Evolutionary conservation across 2,113 vertebrate genomes (phyloP).

Genomic region (Petromus typicus): DNA sequence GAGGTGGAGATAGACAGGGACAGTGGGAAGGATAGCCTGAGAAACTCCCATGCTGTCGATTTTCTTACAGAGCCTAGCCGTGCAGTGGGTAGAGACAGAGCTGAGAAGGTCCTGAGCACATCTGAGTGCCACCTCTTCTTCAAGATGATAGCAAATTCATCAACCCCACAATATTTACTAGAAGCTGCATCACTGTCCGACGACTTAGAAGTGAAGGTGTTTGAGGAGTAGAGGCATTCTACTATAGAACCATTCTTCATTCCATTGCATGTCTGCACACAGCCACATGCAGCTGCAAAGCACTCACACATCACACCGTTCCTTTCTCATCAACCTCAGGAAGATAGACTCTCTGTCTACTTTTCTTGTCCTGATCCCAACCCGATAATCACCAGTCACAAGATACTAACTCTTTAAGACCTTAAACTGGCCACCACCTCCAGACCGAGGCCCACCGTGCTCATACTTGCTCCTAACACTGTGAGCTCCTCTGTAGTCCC

Average conservation of each 20-base stretch:
- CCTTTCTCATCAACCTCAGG: not conserved
- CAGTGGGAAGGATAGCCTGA: not conserved
- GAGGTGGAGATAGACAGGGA: not conserved
- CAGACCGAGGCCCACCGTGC: not conserved
- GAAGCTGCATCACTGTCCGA: not conserved
- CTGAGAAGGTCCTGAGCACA: not conserved
- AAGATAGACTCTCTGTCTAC: not conserved
- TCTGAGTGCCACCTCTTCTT: not conserved
- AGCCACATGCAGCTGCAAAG: not conserved
- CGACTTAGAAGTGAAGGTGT: not conserved
- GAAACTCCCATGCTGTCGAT: not conserved
- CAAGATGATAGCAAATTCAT: not conserved
- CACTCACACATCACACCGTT: fast-evolving
- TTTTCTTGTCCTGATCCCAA: not conserved
- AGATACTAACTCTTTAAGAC: fast-evolving
- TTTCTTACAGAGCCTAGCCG: not conserved
- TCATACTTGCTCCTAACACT: not conserved
- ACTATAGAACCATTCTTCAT: not conserved
- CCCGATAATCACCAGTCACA: not conserved
- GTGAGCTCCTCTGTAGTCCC: fast-evolving
- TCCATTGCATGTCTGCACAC: fast-evolving
- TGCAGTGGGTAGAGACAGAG: not conserved
- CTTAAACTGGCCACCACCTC: not conserved
- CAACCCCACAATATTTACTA: not conserved
- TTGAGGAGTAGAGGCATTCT: not conserved